A percentile compares a stretch with the other conserved stretches of the same genome.
Evolutionary conservation across 2,888 invertebrate genomes (phyloP).

Genomic region (Tethea ocularis): DNA sequence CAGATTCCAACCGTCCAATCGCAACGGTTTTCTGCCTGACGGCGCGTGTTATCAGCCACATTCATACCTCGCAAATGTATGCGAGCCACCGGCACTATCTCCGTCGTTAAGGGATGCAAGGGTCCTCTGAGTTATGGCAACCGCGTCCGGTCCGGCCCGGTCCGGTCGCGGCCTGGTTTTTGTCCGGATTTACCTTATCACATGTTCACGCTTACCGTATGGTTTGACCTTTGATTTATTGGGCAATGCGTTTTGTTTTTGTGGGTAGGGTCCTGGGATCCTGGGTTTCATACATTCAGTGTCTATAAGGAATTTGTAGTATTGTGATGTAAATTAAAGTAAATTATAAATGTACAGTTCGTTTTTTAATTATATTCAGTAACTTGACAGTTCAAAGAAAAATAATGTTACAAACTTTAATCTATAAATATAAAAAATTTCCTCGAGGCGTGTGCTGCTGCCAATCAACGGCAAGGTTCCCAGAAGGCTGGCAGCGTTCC

Average conservation of each 20-base stretch:
- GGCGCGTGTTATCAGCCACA: not conserved
- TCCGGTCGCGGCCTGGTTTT: slow-evolving; percentile 16
- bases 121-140: slow-evolving; percentile 29
- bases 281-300: too few relatives aligned
- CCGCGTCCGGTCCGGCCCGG: slow-evolving; percentile 22
- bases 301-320: too few relatives aligned
- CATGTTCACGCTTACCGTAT: slow-evolving; percentile 6
- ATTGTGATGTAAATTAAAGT: too few relatives aligned
- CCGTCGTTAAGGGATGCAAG: slow-evolving; percentile 17
- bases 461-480: too few relatives aligned
- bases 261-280: not conserved
- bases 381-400: too few relatives aligned
- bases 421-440: too few relatives aligned
- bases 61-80: slow-evolving; percentile 4
- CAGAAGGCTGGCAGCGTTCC: too few relatives aligned
- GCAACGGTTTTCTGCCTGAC: not conserved
- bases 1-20: not conserved
- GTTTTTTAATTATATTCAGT: too few relatives aligned
- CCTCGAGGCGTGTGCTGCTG: too few relatives aligned
- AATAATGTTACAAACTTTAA: too few relatives aligned
- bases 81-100: slow-evolving; percentile 7
- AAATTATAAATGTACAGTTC: too few relatives aligned
- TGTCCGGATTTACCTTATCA: slow-evolving; percentile 15
- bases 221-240: not conserved
- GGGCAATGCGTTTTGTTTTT: not conserved